These are phyloP conservation scores for Triops cancriformis DNA, from an alignment of 1,140 invertebrate species.

Conservation along the genomic window DNA sequence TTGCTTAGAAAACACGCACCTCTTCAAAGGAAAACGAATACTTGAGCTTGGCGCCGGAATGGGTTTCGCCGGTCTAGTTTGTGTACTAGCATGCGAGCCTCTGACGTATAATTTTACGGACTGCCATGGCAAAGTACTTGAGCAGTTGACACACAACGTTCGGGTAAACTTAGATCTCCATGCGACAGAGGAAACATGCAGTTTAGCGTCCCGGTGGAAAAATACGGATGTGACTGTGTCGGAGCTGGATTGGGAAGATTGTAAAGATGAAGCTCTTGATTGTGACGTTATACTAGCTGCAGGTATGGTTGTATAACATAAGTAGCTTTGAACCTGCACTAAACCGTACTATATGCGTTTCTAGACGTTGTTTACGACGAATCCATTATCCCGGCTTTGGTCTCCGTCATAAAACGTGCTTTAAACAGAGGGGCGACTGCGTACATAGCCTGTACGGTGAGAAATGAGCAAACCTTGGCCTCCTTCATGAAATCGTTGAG, in stretches of 20 bases:
- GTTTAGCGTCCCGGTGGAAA: not conserved
- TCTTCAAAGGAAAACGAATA: not conserved
- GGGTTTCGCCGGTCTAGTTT: constrained; percentile 5
- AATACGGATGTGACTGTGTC: not conserved
- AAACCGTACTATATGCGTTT: not conserved
- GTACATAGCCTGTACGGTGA: constrained; percentile 10
- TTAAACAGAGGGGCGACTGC: not conserved
- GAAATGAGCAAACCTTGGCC: constrained; percentile 16
- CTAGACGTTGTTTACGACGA: constrained; percentile 20
- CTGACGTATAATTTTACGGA: not conserved
- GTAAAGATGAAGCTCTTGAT: not conserved
- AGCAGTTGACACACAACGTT: not conserved
- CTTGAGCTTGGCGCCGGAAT: constrained; percentile 18
- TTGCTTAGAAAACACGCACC: not conserved
- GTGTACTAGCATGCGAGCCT: not conserved
- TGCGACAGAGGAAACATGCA: not conserved
- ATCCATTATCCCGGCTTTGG: not conserved
- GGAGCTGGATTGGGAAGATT: constrained; percentile 12
- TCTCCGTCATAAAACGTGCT: not conserved
- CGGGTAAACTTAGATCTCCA: not conserved
- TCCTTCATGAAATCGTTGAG: not conserved
- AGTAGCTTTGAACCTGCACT: not conserved
- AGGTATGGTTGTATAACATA: not conserved
- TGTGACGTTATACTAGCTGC: constrained; percentile 5
- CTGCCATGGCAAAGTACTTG: constrained; percentile 14